Evolutionary conservation across 2,888 invertebrate species (phyloP).

Genomic region (Dolichopus griseipennis): DNA sequence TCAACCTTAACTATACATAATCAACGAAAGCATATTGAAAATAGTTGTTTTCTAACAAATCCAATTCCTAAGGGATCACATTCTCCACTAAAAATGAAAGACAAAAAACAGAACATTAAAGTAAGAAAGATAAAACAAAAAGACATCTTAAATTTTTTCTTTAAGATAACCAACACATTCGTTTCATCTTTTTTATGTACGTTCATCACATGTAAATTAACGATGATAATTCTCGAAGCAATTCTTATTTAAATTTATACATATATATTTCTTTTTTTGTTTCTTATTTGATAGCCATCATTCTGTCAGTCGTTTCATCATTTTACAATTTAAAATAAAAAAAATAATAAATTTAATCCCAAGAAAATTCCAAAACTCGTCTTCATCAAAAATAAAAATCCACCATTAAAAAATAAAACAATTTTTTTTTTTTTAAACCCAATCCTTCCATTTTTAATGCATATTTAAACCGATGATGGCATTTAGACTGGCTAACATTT

Average conservation of each 20-base stretch:
- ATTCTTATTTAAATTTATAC: too few relatives aligned
- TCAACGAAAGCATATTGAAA: too few relatives aligned
- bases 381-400: not conserved
- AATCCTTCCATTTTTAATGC: not conserved
- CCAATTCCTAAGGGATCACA: too few relatives aligned
- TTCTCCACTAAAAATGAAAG: too few relatives aligned
- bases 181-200: not conserved
- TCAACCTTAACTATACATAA: too few relatives aligned
- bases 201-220: not conserved
- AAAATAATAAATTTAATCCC: not conserved
- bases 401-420: not conserved
- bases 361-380: not conserved
- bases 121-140: too few relatives aligned
- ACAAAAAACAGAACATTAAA: too few relatives aligned
- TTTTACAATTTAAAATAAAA: not conserved
- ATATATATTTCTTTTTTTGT: not conserved
- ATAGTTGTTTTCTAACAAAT: too few relatives aligned
- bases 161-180: not conserved
- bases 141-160: not conserved
- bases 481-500: too few relatives aligned
- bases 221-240: too few relatives aligned
- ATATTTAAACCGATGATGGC: too few relatives aligned
- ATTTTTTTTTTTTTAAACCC: not conserved
- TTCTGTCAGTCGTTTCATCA: not conserved
- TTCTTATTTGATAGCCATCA: not conserved